Base-by-base conservation (phyloP, 2,888 invertebrate genomes). In the Leptopilina myrica region DNA sequence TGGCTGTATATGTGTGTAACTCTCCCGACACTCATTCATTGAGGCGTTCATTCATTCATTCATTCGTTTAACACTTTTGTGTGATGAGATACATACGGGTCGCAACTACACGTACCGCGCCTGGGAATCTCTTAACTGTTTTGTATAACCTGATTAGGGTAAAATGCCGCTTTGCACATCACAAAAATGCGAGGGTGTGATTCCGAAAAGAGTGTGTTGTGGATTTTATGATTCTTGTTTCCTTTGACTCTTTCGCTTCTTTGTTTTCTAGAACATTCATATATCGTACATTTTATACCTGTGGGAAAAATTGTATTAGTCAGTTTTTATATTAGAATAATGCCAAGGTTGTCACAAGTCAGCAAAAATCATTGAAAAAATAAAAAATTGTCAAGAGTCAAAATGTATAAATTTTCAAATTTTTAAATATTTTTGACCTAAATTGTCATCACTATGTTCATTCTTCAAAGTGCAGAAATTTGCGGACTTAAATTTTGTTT, bases 31-130 rank as follows among this genome's bases (percentile, higher is more conserved):
- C 78, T 88, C 88, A 87, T 87, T 86, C 86, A 82, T 78, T 86
- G 85, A 84, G 87, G 87, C 85, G 82, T 84, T 85, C 86, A 79
- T 88, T 88, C 90, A 88, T 88, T 88, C 90, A 88, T 88, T 90
- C 89, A 88, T 89, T 88, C 89, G 88, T 88, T 90, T 88, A 90
- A 90, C 89, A 91, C 90, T 90, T 90, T 90, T 90, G 90, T 90
- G 89, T 87, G 83, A 86, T 86, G 88, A 87, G 82, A 85, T 88
- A 91, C 20, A 20, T 91, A 91, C 89, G 91, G 90, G 91, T 84
- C 85, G 85, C 80, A 73, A 81, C 43, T 43, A 43, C 73, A 82
- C 80, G 81, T 73, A 64, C 59, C 83, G 82, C 83, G 85, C 86
- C 85, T 90, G 89, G 87, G 88, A 90, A 89, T 87, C 84, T 86